phyloP scores from a whole-genome alignment of 2,888 invertebrate species.

The Melinaea menophilus region DNA sequence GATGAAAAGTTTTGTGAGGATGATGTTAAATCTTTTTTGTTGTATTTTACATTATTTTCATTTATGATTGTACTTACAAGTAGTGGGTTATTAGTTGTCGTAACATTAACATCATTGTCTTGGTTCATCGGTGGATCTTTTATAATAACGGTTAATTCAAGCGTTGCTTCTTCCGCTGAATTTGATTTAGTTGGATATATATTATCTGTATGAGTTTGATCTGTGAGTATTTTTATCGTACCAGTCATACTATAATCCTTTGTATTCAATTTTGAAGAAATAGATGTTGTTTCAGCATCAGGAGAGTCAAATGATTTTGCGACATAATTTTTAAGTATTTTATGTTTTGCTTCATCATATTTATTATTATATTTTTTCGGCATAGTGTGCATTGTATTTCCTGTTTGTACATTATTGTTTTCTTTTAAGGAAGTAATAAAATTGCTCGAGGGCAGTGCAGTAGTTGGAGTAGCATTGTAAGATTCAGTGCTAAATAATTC shows the following conservation, averaged over 20 bases:
- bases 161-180: constrained; percentile 45
- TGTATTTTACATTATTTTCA: constrained; percentile 5
- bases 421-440: constrained; percentile 33
- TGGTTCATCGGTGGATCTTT: constrained; percentile 47
- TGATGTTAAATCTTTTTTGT: constrained; percentile 11
- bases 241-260: constrained; percentile 37
- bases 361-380: constrained; percentile 67
- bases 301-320: constrained; percentile 12
- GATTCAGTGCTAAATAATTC: constrained; percentile 27
- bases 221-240: constrained; percentile 11
- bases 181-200: constrained; percentile 22
- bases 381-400: constrained; percentile 44
- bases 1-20: constrained; percentile 20
- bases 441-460: constrained; percentile 34
- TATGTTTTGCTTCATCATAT: constrained; percentile 48
- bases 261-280: constrained; percentile 15
- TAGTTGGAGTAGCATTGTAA: constrained; percentile 28
- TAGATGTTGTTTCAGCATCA: neutral
- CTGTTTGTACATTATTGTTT: constrained; percentile 45
- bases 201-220: constrained; percentile 3
- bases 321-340: constrained; percentile 37
- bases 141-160: constrained; percentile 63
- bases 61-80: neutral
- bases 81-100: constrained; percentile 9
- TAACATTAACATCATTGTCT: constrained; percentile 30